Base-by-base conservation (phyloP, 2,888 invertebrate species). In the Cybosia mesomella region DNA sequence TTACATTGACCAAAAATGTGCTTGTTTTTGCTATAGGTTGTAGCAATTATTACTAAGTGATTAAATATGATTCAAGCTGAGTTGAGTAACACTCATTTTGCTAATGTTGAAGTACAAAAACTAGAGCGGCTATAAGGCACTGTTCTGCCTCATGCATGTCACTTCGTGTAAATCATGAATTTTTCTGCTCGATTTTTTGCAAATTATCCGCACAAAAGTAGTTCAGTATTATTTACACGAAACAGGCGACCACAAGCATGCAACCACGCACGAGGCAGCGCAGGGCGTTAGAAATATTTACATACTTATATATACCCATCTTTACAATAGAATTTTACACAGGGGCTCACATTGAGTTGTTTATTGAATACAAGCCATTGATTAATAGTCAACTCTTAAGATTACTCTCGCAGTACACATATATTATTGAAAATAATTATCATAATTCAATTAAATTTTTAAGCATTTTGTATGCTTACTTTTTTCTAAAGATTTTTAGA, bases 51-150 rank as follows among this genome's bases (percentile, higher is more conserved):
- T 66, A 34, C 57, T 66, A 66, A 70, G 74, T 76, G 77, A 81
- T 81, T 81, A 81, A 72, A 81, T 80, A 81, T 57, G 64, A 72
- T 77, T 76, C 80, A 83, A 87, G 85, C 86, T 76, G 84, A 87
- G 80, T 83, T 60, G 74, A 74, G 43, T 71, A 82, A 70, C 75
- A 64, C 79, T 81, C 76, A 81, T 79, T 75, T 79, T 83, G 79
- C 81, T 87, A 89, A 87, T 83, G 82, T 85, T 81, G 54, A 85
- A 87, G 87, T 92, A 92, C 85, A 92, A 92, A 91, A 92, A 88
- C 87, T 87, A 88, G 82, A 83, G 83, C 79, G 72, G 83, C 85
- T 88, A 84, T 83, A 4, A 28, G 28, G 28, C 28, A 2, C 28
- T 28, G 28, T 5, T 2, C 28, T 28, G 28, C 28, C 28, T 28